Evolutionary conservation across 2,888 invertebrate species (phyloP).

Genomic region (Diachrysia chrysitis): DNA sequence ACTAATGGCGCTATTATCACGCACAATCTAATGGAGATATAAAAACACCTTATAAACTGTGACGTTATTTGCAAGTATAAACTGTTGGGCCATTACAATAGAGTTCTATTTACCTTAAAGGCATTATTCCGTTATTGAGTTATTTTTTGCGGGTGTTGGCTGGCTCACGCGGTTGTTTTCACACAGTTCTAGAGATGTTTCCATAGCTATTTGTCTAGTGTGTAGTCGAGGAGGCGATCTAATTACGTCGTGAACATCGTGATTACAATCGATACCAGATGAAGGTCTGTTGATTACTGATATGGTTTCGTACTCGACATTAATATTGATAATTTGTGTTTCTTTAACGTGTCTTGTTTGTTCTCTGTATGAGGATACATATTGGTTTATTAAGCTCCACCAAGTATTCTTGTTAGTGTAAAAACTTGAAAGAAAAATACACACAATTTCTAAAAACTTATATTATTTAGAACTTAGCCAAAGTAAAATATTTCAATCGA

Average conservation of each 20-base stretch:
- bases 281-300: slow-evolving; percentile 8
- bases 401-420: too few species aligned
- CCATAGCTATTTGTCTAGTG: slow-evolving; percentile 31
- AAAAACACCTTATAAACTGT: slow-evolving; percentile 44
- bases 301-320: background rate
- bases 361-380: background rate
- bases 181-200: slow-evolving; percentile 42
- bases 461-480: too few species aligned
- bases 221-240: slow-evolving; percentile 18
- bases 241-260: slow-evolving; percentile 35
- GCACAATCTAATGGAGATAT: slow-evolving; percentile 44
- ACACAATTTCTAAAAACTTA: too few species aligned
- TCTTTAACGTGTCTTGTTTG: background rate
- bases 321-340: slow-evolving; percentile 2
- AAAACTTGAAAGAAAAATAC: too few species aligned
- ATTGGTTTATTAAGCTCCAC: too few species aligned
- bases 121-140: slow-evolving; percentile 29
- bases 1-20: slow-evolving; percentile 65
- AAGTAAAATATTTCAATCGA: too few species aligned
- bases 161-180: slow-evolving; percentile 45
- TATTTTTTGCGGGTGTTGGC: slow-evolving; percentile 29
- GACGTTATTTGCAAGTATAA: slow-evolving; percentile 1
- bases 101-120: slow-evolving; percentile 22
- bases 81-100: background rate
- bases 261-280: slow-evolving; percentile 21